phyloP scores from a whole-genome alignment of 2,888 invertebrate genomes.

The Cactoblastis cactorum region DNA sequence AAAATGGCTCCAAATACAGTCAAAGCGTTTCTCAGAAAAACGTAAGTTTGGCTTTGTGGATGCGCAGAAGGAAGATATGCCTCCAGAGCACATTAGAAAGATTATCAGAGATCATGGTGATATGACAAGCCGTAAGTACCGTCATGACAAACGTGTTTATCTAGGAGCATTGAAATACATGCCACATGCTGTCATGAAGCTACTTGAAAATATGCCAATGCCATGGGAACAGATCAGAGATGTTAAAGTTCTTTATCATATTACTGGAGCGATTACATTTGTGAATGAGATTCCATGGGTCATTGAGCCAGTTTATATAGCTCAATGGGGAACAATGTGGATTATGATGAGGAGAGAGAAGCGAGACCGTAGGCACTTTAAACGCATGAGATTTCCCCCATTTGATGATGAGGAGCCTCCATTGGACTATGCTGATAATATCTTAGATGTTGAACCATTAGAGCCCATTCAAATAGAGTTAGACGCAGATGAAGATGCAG shows the following conservation, averaged over 20 bases:
- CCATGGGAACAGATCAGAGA: slow-evolving; percentile 99
- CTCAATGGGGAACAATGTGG: slow-evolving; percentile 99
- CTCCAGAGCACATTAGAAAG: slow-evolving; percentile 98
- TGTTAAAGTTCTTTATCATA: slow-evolving; percentile 98
- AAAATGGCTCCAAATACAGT: slow-evolving; percentile 99
- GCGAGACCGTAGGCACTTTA: slow-evolving; percentile 98
- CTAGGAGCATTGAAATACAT: slow-evolving; percentile 99
- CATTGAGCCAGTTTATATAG: slow-evolving; percentile 98
- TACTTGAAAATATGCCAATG: slow-evolving; percentile 99
- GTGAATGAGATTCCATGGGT: slow-evolving; percentile 99
- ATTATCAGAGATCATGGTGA: slow-evolving; percentile 99
- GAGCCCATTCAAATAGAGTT: slow-evolving; percentile 99
- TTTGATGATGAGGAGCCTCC: slow-evolving; percentile 99
- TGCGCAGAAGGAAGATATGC: slow-evolving; percentile 99
- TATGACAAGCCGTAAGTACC: slow-evolving; percentile 99
- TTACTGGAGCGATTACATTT: slow-evolving; percentile 99
- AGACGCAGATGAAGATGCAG: slow-evolving; percentile 95
- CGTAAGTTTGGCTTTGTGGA: slow-evolving; percentile 99
- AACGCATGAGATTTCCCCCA: slow-evolving; percentile 99
- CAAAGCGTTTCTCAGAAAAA: slow-evolving; percentile 99
- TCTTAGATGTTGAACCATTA: slow-evolving; percentile 98
- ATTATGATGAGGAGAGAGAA: slow-evolving; percentile 99
- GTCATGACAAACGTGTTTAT: slow-evolving; percentile 99
- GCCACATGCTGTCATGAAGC: slow-evolving; percentile 99
- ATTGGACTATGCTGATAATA: slow-evolving; percentile 99